Evolutionary conservation across 2,113 vertebrate species (phyloP).

Genomic region (Tichodroma muraria): DNA sequence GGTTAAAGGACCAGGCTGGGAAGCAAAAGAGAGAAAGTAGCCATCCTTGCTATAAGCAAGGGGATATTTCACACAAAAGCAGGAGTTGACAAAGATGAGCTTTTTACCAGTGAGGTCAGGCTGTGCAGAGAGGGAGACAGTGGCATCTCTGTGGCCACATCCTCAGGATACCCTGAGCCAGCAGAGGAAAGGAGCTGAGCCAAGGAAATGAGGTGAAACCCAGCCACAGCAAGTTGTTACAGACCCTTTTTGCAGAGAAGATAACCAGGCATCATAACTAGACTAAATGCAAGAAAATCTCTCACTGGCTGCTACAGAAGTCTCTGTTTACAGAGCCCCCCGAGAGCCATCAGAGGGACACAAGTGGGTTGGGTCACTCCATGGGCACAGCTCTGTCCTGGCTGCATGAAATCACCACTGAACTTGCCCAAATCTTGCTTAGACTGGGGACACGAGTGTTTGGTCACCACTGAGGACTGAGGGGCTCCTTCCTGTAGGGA

Average conservation of each 20-base stretch:
- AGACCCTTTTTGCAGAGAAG: not conserved
- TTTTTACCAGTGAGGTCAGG: not conserved
- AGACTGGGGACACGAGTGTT: not conserved
- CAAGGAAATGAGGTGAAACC: not conserved
- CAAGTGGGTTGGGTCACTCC: fast-evolving
- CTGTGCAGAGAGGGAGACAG: not conserved
- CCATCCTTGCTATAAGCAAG: not conserved
- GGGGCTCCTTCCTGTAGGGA: not conserved
- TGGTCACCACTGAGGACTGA: not conserved
- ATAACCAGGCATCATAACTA: not conserved
- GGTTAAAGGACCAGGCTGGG: not conserved
- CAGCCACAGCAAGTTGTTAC: not conserved
- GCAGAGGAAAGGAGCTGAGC: not conserved
- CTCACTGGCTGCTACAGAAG: not conserved
- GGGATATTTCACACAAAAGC: not conserved
- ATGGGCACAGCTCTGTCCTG: not conserved
- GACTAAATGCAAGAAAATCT: not conserved
- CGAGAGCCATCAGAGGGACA: not conserved
- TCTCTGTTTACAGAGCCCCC: not conserved
- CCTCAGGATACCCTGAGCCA: not conserved
- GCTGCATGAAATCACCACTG: fast-evolving
- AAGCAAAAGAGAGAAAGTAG: not conserved
- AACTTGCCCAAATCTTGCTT: not conserved
- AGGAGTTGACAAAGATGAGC: not conserved
- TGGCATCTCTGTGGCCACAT: not conserved